Conservation (phyloP, 2,888 invertebrate species). For the Auanema sp. region DNA sequence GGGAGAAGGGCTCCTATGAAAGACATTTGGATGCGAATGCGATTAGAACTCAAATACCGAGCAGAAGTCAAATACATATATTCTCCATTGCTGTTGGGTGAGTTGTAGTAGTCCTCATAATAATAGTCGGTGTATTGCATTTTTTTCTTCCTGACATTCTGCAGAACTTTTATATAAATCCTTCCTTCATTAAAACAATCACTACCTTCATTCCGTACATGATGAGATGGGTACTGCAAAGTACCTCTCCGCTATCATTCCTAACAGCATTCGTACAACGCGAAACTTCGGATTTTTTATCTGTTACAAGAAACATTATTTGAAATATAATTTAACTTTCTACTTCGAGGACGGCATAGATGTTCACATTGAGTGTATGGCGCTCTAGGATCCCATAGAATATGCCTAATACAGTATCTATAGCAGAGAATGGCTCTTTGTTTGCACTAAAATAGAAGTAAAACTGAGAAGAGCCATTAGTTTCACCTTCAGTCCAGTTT, state of each 20-base stretch:
- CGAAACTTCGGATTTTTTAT: constrained; percentile 24
- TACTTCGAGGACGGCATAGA: constrained; percentile 67
- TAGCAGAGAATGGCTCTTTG: constrained; percentile 74
- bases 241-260: constrained; percentile 23
- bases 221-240: constrained; percentile 58
- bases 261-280: constrained; percentile 56
- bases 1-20: too few relatives aligned
- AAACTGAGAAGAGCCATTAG: not conserved
- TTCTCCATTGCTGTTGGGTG: not conserved
- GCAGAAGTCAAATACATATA: too few relatives aligned
- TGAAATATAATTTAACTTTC: too few relatives aligned
- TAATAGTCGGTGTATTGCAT: too few relatives aligned
- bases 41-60: too few relatives aligned
- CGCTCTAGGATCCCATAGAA: constrained; percentile 80
- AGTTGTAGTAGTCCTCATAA: too few relatives aligned
- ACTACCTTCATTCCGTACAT: constrained; percentile 45
- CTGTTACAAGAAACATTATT: constrained; percentile 19
- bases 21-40: too few relatives aligned
- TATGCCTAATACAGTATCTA: constrained; percentile 80
- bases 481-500: too few relatives aligned
- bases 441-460: constrained; percentile 64
- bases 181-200: too few relatives aligned
- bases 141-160: too few relatives aligned
- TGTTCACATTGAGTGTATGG: constrained; percentile 82
- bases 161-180: too few relatives aligned